Percentiles rank a stretch among this genome's conserved stretches.
Evolutionary conservation across 2,888 invertebrate genomes (phyloP).

Genomic region (Oxyteleia sp.): DNA sequence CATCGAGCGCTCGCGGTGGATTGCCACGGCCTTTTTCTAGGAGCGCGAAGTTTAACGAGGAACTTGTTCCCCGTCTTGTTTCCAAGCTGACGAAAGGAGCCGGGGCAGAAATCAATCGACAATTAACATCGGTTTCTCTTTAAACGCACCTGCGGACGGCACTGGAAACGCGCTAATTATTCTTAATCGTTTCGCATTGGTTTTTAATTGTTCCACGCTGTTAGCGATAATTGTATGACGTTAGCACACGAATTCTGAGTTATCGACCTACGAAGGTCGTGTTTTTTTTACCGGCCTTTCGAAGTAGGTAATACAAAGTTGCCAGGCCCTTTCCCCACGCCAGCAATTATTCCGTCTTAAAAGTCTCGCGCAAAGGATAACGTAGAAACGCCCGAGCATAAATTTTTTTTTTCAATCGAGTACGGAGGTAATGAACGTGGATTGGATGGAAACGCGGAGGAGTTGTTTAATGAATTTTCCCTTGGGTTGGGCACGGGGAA

Average conservation of each 20-base stretch:
- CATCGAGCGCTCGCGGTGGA: slow-evolving; percentile 5
- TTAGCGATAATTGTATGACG: slow-evolving; percentile 44
- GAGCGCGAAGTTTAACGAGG: slow-evolving; percentile 49
- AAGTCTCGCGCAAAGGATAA: slow-evolving; percentile 21
- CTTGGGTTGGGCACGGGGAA: slow-evolving; percentile 7
- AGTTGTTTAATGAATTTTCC: slow-evolving; percentile 27
- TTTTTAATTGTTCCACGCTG: slow-evolving; percentile 48
- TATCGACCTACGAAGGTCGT: slow-evolving; percentile 60
- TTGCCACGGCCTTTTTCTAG: slow-evolving; percentile 48
- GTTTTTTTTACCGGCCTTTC: neutral
- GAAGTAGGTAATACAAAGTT: slow-evolving; percentile 23
- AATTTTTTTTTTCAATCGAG: slow-evolving; percentile 24
- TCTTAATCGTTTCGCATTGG: slow-evolving; percentile 53
- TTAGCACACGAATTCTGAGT: slow-evolving; percentile 56
- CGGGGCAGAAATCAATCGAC: slow-evolving; percentile 64
- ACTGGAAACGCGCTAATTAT: slow-evolving; percentile 62
- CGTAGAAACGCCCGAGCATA: neutral
- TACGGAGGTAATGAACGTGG: slow-evolving; percentile 22
- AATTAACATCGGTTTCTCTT: slow-evolving; percentile 66
- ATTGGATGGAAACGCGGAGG: slow-evolving; percentile 10
- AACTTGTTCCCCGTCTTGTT: slow-evolving; percentile 43
- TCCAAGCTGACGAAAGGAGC: slow-evolving; percentile 42
- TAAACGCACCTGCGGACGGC: slow-evolving; percentile 44
- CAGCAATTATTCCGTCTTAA: slow-evolving; percentile 15
- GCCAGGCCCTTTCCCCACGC: slow-evolving; percentile 12